Percentiles rank a stretch among this genome's conserved stretches.
Evolutionary conservation across 2,888 invertebrate genomes (phyloP).

Genomic region (Volucella zonaria): DNA sequence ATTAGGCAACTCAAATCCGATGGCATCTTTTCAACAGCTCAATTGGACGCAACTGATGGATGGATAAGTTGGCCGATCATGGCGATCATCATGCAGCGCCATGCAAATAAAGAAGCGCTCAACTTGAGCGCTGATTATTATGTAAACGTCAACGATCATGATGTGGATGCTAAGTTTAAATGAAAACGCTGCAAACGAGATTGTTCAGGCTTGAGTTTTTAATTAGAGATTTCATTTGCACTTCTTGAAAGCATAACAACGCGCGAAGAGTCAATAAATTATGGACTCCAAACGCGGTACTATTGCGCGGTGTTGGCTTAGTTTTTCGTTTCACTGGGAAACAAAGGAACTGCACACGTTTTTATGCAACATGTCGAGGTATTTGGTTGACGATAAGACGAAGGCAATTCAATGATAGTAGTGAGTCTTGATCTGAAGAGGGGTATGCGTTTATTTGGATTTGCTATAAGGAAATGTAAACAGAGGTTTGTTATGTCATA

Average conservation of each 20-base stretch:
- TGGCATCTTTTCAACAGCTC: constrained; percentile 30
- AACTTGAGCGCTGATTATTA: constrained; percentile 26
- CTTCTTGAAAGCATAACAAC: constrained; percentile 24
- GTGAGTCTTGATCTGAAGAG: neutral
- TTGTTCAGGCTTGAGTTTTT: constrained; percentile 29
- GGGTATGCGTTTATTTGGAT: constrained; percentile 4
- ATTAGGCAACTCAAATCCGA: constrained; percentile 45
- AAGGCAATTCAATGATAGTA: constrained; percentile 28
- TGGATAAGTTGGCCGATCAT: constrained; percentile 6
- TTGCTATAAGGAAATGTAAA: constrained; percentile 31
- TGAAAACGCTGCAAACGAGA: constrained; percentile 22
- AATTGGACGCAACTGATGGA: constrained; percentile 17
- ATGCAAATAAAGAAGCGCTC: constrained; percentile 13
- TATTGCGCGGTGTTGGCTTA: constrained; percentile 21
- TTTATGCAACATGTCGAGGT: constrained; percentile 54
- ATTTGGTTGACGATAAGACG: constrained; percentile 48
- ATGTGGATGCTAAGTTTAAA: constrained; percentile 28
- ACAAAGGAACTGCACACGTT: constrained; percentile 25
- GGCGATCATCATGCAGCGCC: constrained; percentile 34
- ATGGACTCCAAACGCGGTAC: constrained; percentile 40
- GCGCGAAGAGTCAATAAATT: constrained; percentile 46
- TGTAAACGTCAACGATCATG: constrained; percentile 42
- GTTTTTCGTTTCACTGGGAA: constrained; percentile 12
- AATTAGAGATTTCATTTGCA: constrained; percentile 58
- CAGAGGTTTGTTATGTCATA: constrained; percentile 22